Evolutionary conservation across 2,113 vertebrate genomes (phyloP).

Genomic region (Pterocles gutturalis): DNA sequence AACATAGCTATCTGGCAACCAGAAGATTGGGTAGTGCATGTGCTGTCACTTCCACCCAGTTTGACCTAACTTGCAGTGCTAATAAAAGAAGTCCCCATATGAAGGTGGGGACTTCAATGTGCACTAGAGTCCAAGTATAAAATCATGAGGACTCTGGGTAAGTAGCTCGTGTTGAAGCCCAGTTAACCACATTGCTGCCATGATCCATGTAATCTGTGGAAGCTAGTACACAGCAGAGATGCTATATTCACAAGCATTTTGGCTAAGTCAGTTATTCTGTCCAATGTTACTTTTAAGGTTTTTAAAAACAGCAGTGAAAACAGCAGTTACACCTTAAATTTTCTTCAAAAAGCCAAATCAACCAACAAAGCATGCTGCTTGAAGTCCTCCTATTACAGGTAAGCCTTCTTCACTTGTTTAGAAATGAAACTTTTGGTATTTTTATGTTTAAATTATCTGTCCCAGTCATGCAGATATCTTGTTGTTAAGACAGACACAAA

Average conservation of each 20-base stretch:
- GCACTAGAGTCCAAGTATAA: background rate
- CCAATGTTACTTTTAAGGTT: background rate
- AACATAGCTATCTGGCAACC: background rate
- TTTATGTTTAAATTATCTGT: background rate
- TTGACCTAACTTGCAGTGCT: background rate
- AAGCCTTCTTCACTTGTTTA: background rate
- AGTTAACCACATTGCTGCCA: background rate
- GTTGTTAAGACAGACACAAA: background rate
- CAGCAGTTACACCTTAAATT: background rate
- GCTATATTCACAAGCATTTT: background rate
- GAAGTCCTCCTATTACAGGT: background rate
- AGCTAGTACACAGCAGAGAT: background rate
- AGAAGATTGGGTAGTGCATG: background rate
- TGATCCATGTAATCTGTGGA: background rate
- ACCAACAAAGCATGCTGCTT: background rate
- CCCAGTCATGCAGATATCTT: background rate
- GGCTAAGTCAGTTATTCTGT: background rate
- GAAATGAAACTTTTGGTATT: background rate
- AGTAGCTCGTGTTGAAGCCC: background rate
- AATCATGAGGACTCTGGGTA: background rate
- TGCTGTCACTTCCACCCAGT: background rate
- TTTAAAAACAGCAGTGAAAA: background rate
- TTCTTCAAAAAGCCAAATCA: background rate
- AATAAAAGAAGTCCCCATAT: fast-evolving
- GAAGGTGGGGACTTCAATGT: background rate